Percentiles rank a stretch among this genome's conserved stretches.
These are phyloP conservation scores for Plestiodon gilberti DNA, from an alignment of 2,113 vertebrate species.

Conservation along the genomic window DNA sequence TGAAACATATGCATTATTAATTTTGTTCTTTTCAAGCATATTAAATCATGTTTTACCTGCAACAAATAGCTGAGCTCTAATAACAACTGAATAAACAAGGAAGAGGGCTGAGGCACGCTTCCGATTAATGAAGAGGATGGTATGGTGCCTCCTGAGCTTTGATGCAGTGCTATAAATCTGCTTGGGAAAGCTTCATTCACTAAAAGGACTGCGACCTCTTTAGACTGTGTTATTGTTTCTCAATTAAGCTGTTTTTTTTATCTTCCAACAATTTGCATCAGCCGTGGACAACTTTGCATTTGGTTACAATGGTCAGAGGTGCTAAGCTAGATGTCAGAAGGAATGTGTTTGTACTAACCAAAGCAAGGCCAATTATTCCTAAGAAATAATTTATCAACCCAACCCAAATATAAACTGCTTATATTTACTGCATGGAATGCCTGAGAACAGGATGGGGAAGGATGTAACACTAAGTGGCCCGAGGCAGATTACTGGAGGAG, in stretches of 20 bases:
- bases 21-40: slow-evolving; percentile 52
- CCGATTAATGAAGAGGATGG: slow-evolving; percentile 48
- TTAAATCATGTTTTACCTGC: slow-evolving; percentile 61
- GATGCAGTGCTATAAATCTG: slow-evolving; percentile 32
- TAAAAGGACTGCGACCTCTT: slow-evolving; percentile 34
- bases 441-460: background rate
- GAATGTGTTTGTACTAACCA: background rate
- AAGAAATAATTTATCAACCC: background rate
- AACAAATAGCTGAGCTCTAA: slow-evolving; percentile 58
- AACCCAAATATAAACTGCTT: background rate
- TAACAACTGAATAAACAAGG: slow-evolving; percentile 45
- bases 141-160: slow-evolving; percentile 5
- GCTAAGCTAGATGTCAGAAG: slow-evolving; percentile 1
- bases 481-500: background rate
- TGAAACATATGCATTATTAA: slow-evolving; percentile 63
- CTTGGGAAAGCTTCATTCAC: background rate
- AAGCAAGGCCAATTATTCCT: slow-evolving; percentile 13
- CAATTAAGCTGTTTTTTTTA: slow-evolving; percentile 30
- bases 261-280: slow-evolving; percentile 17
- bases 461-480: too few species aligned
- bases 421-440: background rate
- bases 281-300: slow-evolving; percentile 35
- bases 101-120: slow-evolving; percentile 21
- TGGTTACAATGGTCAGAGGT: background rate
- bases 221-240: slow-evolving; percentile 25